Conservation (phyloP, 2,888 invertebrate species). For the Cryptus armator region DNA sequence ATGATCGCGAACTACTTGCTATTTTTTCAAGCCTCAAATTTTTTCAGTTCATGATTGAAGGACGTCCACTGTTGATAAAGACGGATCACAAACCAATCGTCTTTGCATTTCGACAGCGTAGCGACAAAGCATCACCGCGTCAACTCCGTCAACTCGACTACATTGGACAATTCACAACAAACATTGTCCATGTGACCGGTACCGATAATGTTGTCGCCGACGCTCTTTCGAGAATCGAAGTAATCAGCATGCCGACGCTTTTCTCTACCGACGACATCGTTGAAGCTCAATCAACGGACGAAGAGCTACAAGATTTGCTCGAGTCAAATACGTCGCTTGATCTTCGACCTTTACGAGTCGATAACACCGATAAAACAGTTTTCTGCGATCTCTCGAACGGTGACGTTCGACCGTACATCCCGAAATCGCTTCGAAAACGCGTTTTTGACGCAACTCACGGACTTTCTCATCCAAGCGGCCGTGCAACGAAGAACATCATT, state of each 20-base stretch:
- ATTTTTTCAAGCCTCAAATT: too few relatives aligned
- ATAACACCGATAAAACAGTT: conserved; percentile 4
- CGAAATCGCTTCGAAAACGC: conserved; percentile 57
- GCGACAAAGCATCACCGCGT: neutral
- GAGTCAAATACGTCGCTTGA: neutral
- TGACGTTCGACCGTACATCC: conserved; percentile 68
- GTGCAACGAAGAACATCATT: conserved; percentile 67
- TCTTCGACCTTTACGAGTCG: neutral
- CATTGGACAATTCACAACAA: neutral
- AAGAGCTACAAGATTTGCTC: too few relatives aligned
- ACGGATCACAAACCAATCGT: too few relatives aligned
- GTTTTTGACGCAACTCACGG: conserved; percentile 64
- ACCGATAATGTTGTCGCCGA: neutral
- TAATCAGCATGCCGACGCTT: neutral
- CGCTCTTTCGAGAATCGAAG: neutral
- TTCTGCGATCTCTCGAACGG: conserved; percentile 58
- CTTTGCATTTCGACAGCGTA: too few relatives aligned
- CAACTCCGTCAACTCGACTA: neutral
- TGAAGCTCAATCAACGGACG: too few relatives aligned
- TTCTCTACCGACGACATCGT: neutral
- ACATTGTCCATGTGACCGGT: neutral
- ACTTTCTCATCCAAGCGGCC: conserved; percentile 68
- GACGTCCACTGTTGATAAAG: too few relatives aligned
- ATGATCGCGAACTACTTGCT: neutral
- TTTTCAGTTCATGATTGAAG: too few relatives aligned